Evolutionary conservation across 2,888 invertebrate species (phyloP), one percentile per base, ranked within the genome.

Genomic region (Ophion obscuratus): DNA sequence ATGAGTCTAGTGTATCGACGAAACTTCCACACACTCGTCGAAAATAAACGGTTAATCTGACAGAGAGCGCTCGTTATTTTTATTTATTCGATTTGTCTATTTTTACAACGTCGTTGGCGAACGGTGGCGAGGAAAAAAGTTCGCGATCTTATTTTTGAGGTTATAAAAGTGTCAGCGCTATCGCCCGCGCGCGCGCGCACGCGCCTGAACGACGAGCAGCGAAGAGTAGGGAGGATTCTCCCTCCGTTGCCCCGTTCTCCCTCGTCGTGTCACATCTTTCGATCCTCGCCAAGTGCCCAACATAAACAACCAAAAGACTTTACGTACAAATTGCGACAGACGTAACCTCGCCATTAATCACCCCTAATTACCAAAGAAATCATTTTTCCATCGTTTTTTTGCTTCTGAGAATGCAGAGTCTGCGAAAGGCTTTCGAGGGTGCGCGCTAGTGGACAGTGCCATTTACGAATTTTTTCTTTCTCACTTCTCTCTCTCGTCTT

Each of bases 401-500:
- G 11, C 2, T 36, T 44, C 44, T 62, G 47, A 36, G 36, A 27
- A 31, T 20, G 11, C 14, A 31, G 11, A 5, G 44, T 40, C 27
- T 31, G 74, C 59, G 76, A 78, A 74, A 66, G 73, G 53, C 10
- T n/a, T 40, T 27, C 76, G 73, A 53, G 53, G 53, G 73, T 62
- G 7, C 80, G 75, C 10, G 81, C 71, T 71, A 84, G 86, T 86
- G 89, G 85, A 90, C 87, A 81, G 87, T 88, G 88, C 88, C 89
- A 88, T 89, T 90, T 89, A 87, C 87, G 78, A 24, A 59, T 87
- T 81, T 76, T 67, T 78, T 81, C 84, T 76, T 61, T 44, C 31
- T 61, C 61, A n/a, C 36, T 9, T 36, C 53, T 31, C 40, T 10
- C 6, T 24, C 40, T 40, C 40, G 40, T 40, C 40, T 7, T 40